Evolutionary conservation across 2,797 vertebrate genomes (phyloP).

Genomic region (Eupleurogrammus muticus): DNA sequence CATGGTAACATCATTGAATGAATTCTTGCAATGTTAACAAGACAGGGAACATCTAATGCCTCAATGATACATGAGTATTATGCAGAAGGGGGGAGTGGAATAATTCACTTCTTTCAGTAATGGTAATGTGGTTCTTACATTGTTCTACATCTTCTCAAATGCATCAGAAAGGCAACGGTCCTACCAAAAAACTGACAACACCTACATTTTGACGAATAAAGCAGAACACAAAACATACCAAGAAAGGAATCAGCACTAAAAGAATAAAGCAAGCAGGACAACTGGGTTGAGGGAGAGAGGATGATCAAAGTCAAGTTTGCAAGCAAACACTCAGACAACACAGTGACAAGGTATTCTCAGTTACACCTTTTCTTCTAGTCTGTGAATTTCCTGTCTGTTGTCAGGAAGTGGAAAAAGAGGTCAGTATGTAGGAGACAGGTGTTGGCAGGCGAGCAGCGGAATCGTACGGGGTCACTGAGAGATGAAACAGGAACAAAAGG

Average conservation of each 20-base stretch:
- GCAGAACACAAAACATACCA: not conserved
- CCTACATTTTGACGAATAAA: slow-evolving; percentile 1
- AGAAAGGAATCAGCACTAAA: not conserved
- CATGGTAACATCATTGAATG: not conserved
- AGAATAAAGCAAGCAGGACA: not conserved
- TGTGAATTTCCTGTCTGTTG: not conserved
- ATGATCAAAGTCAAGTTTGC: not conserved
- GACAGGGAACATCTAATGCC: not conserved
- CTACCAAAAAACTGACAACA: slow-evolving; percentile 17
- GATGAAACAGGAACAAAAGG: slow-evolving; percentile 29
- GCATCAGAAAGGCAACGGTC: slow-evolving; percentile 4
- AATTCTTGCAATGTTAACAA: not conserved
- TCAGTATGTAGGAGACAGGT: slow-evolving; percentile 47
- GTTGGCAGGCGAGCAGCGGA: slow-evolving; percentile 18
- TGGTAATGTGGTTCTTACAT: not conserved
- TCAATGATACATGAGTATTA: not conserved
- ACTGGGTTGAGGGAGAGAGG: not conserved
- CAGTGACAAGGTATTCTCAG: not conserved
- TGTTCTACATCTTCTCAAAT: not conserved
- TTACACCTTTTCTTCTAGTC: not conserved
- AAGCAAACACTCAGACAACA: not conserved
- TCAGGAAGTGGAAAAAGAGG: slow-evolving; percentile 27
- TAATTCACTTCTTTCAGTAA: not conserved
- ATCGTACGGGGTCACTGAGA: slow-evolving; percentile 13
- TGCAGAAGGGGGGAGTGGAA: not conserved